Evolutionary conservation across 2,888 invertebrate genomes (phyloP), one percentile per base, ranked within the genome.

Genomic region (Noctuana brunneofusca): DNA sequence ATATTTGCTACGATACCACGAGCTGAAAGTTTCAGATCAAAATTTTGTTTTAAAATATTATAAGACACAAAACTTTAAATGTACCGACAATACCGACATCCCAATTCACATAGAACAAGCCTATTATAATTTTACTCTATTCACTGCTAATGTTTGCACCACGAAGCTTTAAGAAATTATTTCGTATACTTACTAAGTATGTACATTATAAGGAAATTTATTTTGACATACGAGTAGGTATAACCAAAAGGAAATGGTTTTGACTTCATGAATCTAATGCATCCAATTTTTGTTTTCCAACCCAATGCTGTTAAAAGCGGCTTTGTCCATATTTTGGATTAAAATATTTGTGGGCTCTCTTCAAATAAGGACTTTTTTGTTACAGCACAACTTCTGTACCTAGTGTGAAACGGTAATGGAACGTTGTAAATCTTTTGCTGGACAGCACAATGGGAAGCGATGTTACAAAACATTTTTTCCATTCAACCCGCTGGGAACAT

Each of bases 351-450:
- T 27, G 24, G 9, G 24, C 30, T 52, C 30, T 52, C 27, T 11
- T 32, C 52, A 32, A 32, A 32, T 32, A 32, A 52, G 52, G 16
- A 52, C 52, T 52, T 30, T 50, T 63, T 54, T 63, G 62, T 63
- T 66, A 60, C 43, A 60, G 58, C 53, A 46, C 41, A 57, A 58
- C 63, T 54, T 38, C 49, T 62, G 43, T 64, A 59, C 59, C 57
- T 67, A 67, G 63, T 64, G 58, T 66, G 66, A 43, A 75, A 71
- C 76, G 75, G 80, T 86, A 88, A 87, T 88, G 87, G 87, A 80
- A 81, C 70, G 83, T 71, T 81, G 85, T 88, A 89, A 87, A 89
- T 88, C 87, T 87, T 81, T 75, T 79, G 79, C 78, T 78, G 84
- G 85, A 84, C 87, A 86, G 79, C 76, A 75, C 77, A 76, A 74